Percentiles rank a stretch among this genome's conserved stretches.
Conservation (phyloP, 2,888 invertebrate species). For the Trachelus tabidus region DNA sequence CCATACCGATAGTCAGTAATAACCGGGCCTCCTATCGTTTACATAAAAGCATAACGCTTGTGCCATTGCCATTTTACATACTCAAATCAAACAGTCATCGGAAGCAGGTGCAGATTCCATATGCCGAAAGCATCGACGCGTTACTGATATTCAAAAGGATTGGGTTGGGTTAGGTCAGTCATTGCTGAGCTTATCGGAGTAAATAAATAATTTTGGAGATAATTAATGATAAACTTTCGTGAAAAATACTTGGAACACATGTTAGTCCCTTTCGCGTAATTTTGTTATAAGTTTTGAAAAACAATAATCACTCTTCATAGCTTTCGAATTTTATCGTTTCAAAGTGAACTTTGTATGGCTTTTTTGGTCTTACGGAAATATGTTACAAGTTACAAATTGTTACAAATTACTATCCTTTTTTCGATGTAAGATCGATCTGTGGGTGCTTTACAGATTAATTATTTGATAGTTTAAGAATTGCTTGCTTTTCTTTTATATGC, state of each 20-base stretch:
- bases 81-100: not conserved
- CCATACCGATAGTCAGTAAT: constrained; percentile 1
- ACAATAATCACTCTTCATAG: no score
- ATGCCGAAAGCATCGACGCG: not conserved
- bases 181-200: not conserved
- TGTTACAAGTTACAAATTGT: no score
- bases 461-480: no score
- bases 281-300: no score
- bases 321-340: no score
- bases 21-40: not conserved
- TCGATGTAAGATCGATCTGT: no score
- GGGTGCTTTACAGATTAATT: no score
- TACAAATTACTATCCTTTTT: no score
- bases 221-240: not conserved
- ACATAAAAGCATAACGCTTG: not conserved
- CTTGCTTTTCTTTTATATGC: not conserved
- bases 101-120: not conserved
- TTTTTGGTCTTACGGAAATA: no score
- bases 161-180: not conserved
- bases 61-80: not conserved
- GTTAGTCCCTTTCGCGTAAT: no score
- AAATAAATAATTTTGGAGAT: not conserved
- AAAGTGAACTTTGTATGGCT: no score
- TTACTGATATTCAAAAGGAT: not conserved
- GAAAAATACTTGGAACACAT: not conserved